Evolutionary conservation across 2,113 vertebrate species (phyloP), one percentile per base, ranked within the genome.

Genomic region (Pseudorectes ferrugineus): DNA sequence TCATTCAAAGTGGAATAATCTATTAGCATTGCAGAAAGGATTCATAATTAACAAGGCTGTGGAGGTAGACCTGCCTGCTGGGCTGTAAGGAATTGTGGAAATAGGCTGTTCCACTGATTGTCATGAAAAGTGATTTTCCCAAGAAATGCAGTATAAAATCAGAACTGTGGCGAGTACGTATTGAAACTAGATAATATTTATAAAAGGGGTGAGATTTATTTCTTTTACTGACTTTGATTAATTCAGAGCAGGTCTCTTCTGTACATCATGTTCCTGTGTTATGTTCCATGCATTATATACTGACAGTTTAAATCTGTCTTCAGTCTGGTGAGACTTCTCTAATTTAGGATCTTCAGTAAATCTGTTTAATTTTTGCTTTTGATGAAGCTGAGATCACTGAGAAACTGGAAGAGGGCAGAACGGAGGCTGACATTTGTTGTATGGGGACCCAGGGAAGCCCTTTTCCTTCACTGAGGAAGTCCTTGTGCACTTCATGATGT

Each of bases 51-150:
- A 71, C 40, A 42, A 86, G 85, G 82, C 74, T 88, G 58, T 40
- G 86, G 75, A 94, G 85, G 89, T 73, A 92, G 95, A 90, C 93
- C 78, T 96, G 93, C 93, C 93, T 97, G 92, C 87, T 94, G 82
- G 81, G 93, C 94, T 96, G 88, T 76, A 86, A 96, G 63, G 67
- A 92, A 95, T 86, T 85, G 90, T 93, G 68, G 81, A 92, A 94
- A 95, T 67, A 59, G 71, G 42, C 89, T 82, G 38, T 93, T 95
- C 80, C 49, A 62, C 45, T 66, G 57, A 45, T 72, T 92, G 66
- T 85, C 74, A 65, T 35, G 55, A 91, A 79, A 94, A 95, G 35
- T 1, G 1, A 52, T 96, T 94, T 95, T 92, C 16, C 51, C 16
- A 63, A 82, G 67, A 80, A 92, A 77, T 63, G 49, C 3, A 73